phyloP scores from a whole-genome alignment of 1,140 invertebrate species.

The Polypedilum pembai region DNA sequence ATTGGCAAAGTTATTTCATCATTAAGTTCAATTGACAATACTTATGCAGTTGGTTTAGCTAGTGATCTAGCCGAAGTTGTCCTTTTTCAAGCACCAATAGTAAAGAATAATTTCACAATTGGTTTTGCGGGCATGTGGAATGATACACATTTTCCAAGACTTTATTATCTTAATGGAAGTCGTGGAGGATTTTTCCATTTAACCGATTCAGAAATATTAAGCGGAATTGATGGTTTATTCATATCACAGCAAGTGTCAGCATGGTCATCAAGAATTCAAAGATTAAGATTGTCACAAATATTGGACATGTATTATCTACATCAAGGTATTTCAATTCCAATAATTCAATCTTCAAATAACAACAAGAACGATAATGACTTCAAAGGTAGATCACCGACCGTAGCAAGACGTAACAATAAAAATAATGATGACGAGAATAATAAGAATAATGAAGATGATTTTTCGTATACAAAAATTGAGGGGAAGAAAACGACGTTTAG shows the following conservation, averaged over 20 bases:
- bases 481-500: not conserved
- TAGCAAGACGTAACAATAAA: conserved; percentile 42
- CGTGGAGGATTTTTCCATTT: conserved; percentile 49
- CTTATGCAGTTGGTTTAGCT: not conserved
- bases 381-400: conserved; percentile 36
- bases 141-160: conserved; percentile 50
- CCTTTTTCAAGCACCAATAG: conserved; percentile 51
- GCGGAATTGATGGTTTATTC: conserved; percentile 59
- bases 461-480: conserved; percentile 37
- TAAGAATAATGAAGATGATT: conserved; percentile 37
- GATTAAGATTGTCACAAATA: conserved; percentile 54
- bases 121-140: conserved; percentile 57
- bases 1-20: conserved; percentile 22
- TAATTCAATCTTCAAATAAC: conserved; percentile 47
- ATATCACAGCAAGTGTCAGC: conserved; percentile 48
- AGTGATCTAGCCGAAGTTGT: conserved; percentile 57
- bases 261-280: conserved; percentile 46
- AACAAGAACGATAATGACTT: conserved; percentile 42
- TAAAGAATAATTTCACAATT: conserved; percentile 41
- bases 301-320: conserved; percentile 61
- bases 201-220: conserved; percentile 57
- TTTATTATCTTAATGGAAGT: conserved; percentile 45
- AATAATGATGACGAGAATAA: conserved; percentile 40
- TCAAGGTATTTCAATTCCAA: conserved; percentile 48
- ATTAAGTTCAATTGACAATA: conserved; percentile 29